phyloP scores from a whole-genome alignment of 2,888 invertebrate genomes.

The Aromia moschata region DNA sequence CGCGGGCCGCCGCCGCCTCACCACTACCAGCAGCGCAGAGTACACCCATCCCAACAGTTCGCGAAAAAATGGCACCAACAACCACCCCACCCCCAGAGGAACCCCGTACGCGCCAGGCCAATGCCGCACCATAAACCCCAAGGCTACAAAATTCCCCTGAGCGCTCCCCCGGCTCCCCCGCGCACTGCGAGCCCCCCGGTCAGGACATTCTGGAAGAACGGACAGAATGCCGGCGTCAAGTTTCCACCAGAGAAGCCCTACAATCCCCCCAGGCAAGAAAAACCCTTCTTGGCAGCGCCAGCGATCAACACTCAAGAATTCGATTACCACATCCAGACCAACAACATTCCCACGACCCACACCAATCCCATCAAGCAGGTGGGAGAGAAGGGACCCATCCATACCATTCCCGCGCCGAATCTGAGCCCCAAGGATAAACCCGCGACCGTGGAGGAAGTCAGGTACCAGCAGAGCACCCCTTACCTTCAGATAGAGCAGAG shows the following conservation, averaged over 20 bases:
- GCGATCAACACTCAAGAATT: constrained; percentile 51
- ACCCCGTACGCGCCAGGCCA: constrained; percentile 35
- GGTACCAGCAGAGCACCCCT: constrained; percentile 24
- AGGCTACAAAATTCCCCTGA: constrained; percentile 44
- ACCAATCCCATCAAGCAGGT: constrained; percentile 59
- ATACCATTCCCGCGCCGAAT: constrained; percentile 88
- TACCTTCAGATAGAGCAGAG: constrained; percentile 23
- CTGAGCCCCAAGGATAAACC: constrained; percentile 75
- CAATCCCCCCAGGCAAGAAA: constrained; percentile 32
- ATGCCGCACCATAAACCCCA: constrained; percentile 49
- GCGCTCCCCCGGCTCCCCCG: constrained; percentile 32
- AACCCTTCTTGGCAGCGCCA: constrained; percentile 50
- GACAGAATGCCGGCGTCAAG: constrained; percentile 25
- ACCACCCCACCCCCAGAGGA: constrained; percentile 29
- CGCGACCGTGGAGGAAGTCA: constrained; percentile 61
- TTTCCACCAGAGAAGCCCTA: constrained; percentile 20
- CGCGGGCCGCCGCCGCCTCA: constrained; percentile 38
- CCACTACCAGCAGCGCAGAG: too few relatives aligned
- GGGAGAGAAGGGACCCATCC: constrained; percentile 76
- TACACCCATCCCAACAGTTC: constrained; percentile 44
- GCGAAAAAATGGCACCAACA: constrained; percentile 53
- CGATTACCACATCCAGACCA: constrained; percentile 59
- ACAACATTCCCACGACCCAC: constrained; percentile 55
- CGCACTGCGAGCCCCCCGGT: constrained; percentile 40
- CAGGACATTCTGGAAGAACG: constrained; percentile 50